Percentiles rank a stretch among this genome's conserved stretches.
Evolutionary conservation across 2,797 vertebrate species (phyloP).

Genomic region (Hippopotamyrus pictus): DNA sequence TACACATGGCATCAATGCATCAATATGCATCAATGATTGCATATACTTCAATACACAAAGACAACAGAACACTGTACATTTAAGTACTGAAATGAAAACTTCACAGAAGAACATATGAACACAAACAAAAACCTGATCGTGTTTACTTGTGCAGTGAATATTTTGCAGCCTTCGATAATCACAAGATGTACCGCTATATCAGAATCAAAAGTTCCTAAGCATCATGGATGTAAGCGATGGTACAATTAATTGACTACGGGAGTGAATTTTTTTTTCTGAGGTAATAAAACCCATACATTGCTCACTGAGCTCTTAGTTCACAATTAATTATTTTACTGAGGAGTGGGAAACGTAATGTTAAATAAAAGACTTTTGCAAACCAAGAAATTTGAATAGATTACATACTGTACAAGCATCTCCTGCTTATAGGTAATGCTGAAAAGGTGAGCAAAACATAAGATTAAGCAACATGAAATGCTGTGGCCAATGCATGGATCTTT

Average conservation of each 20-base stretch:
- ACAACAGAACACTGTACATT: constrained; percentile 22
- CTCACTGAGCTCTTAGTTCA: constrained; percentile 8
- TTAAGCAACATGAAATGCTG: neutral
- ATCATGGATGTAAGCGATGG: constrained; percentile 43
- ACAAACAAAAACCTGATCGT: constrained; percentile 31
- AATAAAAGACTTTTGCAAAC: neutral
- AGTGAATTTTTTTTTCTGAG: constrained; percentile 36
- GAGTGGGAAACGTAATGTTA: neutral
- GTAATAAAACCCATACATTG: constrained; percentile 20
- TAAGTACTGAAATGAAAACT: constrained; percentile 31
- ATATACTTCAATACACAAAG: constrained; percentile 23
- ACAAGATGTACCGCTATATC: constrained; percentile 34
- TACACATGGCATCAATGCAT: constrained; percentile 13
- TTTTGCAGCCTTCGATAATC: constrained; percentile 41
- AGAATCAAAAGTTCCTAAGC: constrained; percentile 54
- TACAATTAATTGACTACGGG: constrained; percentile 36
- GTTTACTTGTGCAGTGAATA: constrained; percentile 52
- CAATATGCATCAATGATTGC: constrained; percentile 20
- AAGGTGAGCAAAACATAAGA: neutral
- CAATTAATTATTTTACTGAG: neutral
- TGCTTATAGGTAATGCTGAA: constrained; percentile 4
- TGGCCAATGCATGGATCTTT: constrained; percentile 6
- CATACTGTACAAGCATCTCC: constrained; percentile 7
- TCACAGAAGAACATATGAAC: constrained; percentile 24
- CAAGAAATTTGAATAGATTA: neutral